Conservation (phyloP, 2,888 invertebrate genomes). For the Trichacis sp. region DNA sequence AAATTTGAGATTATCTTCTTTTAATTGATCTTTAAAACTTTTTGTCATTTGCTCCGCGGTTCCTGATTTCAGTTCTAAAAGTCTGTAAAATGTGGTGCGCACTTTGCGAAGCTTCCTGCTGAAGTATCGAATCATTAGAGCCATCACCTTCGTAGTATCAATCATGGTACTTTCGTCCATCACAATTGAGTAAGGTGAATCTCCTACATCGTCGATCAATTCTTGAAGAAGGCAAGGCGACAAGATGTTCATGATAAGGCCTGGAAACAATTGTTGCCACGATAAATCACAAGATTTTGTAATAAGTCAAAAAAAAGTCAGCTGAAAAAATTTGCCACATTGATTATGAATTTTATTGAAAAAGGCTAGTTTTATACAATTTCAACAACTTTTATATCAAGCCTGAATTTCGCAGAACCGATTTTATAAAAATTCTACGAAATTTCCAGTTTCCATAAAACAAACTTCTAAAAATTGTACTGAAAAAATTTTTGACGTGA, state of each 20-base stretch:
- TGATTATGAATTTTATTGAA: too few species aligned
- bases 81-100: constrained; percentile 44
- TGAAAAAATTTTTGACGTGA: too few species aligned
- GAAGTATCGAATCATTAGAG: constrained; percentile 43
- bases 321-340: too few species aligned
- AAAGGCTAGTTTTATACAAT: too few species aligned
- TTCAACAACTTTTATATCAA: too few species aligned
- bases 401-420: too few species aligned
- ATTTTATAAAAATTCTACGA: too few species aligned
- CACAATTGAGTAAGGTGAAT: constrained; percentile 52
- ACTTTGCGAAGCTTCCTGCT: constrained; percentile 29
- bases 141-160: constrained; percentile 36
- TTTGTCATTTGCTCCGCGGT: constrained; percentile 27
- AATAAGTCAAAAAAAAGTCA: too few species aligned
- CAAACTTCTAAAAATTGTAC: too few species aligned
- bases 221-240: constrained; percentile 49
- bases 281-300: too few species aligned
- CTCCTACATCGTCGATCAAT: constrained; percentile 51
- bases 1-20: constrained; percentile 37
- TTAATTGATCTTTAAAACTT: constrained; percentile 27
- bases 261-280: too few species aligned
- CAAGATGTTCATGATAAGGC: constrained; percentile 55
- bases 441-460: too few species aligned
- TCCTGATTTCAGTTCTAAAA: constrained; percentile 37
- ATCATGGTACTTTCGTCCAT: constrained; percentile 51